Evolutionary conservation across 2,113 vertebrate genomes (phyloP).

Genomic region (Passer domesticus): DNA sequence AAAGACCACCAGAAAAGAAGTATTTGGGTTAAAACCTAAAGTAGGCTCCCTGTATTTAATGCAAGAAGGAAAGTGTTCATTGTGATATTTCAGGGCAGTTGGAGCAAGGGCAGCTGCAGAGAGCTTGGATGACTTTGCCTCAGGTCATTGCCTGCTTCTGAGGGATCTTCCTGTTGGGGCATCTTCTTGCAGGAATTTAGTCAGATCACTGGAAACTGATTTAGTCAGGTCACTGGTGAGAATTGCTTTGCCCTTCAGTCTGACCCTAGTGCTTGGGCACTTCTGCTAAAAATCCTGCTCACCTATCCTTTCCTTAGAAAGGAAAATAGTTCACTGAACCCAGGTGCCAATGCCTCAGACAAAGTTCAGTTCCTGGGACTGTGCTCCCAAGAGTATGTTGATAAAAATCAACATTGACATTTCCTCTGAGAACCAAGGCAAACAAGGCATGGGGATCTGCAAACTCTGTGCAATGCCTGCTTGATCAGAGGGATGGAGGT

Average conservation of each 20-base stretch:
- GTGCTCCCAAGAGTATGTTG: rapidly evolving
- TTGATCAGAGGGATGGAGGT: neutral
- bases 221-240: neutral
- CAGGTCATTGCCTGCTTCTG: neutral
- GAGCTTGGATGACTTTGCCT: neutral
- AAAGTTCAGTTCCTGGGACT: neutral
- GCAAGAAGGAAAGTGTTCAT: neutral
- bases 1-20: neutral
- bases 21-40: neutral
- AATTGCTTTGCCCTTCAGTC: neutral
- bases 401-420: neutral
- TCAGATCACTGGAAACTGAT: neutral
- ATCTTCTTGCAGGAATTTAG: neutral
- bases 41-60: neutral
- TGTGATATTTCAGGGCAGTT: neutral
- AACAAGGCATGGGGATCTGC: neutral
- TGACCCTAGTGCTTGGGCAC: neutral
- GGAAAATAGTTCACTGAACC: neutral
- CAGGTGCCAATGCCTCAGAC: neutral
- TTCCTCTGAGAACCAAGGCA: neutral
- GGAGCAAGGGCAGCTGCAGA: neutral
- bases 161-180: rapidly evolving
- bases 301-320: neutral
- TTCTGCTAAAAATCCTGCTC: neutral
- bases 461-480: neutral